Percentiles rank a stretch among this genome's conserved stretches.
phyloP scores from a whole-genome alignment of 2,888 invertebrate species.

The Lamproptera curius region DNA sequence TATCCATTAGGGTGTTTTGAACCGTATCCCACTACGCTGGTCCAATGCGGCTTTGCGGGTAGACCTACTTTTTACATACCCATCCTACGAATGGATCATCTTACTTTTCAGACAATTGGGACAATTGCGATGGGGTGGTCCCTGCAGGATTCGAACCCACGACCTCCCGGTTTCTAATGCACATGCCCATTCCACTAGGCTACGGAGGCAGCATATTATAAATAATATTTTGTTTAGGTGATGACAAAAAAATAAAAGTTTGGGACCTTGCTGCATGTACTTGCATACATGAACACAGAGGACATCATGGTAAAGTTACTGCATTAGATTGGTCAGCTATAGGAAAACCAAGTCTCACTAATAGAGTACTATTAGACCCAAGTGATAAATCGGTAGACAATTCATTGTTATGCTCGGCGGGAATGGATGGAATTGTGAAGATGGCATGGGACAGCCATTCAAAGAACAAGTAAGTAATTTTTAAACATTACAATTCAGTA shows the following conservation, averaged over 20 bases:
- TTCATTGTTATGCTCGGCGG: slow-evolving; percentile 81
- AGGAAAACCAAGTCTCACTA: slow-evolving; percentile 56
- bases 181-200: too few species aligned
- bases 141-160: too few species aligned
- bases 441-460: slow-evolving; percentile 80
- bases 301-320: slow-evolving; percentile 80
- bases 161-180: too few species aligned
- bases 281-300: slow-evolving; percentile 80
- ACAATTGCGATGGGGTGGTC: too few species aligned
- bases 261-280: slow-evolving; percentile 85
- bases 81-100: too few species aligned
- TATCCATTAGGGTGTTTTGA: too few species aligned
- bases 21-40: too few species aligned
- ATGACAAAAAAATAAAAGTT: slow-evolving; percentile 83
- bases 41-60: too few species aligned
- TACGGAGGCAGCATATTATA: too few species aligned
- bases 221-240: slow-evolving; percentile 65
- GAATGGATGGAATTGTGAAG: slow-evolving; percentile 81
- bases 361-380: slow-evolving; percentile 46
- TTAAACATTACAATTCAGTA: neutral
- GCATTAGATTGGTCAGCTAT: slow-evolving; percentile 79
- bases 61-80: too few species aligned
- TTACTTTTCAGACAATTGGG: too few species aligned
- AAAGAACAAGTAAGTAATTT: slow-evolving; percentile 58
- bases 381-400: slow-evolving; percentile 49